Percentiles rank a stretch among this genome's conserved stretches.
Conservation (phyloP, 2,888 invertebrate species). For the Globia sparganii region DNA sequence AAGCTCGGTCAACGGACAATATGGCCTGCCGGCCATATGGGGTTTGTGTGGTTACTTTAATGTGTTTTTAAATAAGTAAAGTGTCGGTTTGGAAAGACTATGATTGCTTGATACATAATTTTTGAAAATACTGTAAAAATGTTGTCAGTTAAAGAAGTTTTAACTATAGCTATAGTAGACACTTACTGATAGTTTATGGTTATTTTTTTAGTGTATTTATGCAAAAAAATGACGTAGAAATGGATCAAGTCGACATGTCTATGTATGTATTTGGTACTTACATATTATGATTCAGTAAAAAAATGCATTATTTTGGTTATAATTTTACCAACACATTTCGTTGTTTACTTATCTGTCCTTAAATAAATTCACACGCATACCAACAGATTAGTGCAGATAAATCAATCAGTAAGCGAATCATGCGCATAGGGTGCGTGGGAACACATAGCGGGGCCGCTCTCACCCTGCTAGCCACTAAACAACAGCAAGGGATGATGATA, state of each 20-base stretch:
- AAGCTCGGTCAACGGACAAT: conserved; percentile 38
- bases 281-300: no score
- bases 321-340: neutral
- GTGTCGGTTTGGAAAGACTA: neutral
- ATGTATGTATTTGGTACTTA: no score
- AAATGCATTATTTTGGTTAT: neutral
- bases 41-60: conserved; percentile 45
- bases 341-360: conserved; percentile 4
- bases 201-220: neutral
- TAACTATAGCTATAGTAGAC: neutral
- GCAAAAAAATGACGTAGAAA: no score
- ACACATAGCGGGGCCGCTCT: conserved; percentile 65
- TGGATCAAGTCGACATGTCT: neutral
- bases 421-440: conserved; percentile 73
- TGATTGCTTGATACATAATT: neutral
- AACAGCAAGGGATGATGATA: conserved; percentile 45
- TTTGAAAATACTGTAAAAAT: conserved; percentile 8
- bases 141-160: neutral
- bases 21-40: conserved; percentile 25
- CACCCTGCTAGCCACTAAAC: conserved; percentile 47
- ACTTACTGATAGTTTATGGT: neutral
- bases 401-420: conserved; percentile 61
- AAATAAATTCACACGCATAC: conserved; percentile 40
- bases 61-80: conserved; percentile 50
- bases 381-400: conserved; percentile 61